Evolutionary conservation across 2,888 invertebrate species (phyloP).

Genomic region (Meloe dianella): DNA sequence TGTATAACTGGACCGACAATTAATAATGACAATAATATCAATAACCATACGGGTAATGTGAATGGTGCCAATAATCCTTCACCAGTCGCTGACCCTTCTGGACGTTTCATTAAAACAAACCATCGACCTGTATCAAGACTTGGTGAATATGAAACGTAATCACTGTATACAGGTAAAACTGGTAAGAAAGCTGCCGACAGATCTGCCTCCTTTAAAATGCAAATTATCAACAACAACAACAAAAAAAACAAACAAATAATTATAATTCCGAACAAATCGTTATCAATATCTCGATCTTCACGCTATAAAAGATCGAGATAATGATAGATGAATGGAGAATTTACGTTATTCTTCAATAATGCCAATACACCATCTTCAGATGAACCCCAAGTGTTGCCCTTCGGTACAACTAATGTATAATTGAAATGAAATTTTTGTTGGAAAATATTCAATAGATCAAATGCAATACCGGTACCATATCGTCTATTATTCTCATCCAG

Average conservation of each 20-base stretch:
- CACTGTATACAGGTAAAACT: conserved; percentile 61
- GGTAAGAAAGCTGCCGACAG: conserved; percentile 81
- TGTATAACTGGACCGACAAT: conserved; percentile 82
- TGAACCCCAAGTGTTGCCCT: conserved; percentile 67
- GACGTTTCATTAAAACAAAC: conserved; percentile 81
- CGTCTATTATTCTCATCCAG: background rate
- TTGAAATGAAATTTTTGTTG: conserved; percentile 75
- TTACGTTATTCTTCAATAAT: conserved; percentile 61
- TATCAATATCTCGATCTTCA: no score
- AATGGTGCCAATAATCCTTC: conserved; percentile 85
- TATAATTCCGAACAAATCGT: no score
- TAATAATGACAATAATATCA: conserved; percentile 74
- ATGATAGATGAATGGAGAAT: no score
- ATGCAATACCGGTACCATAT: conserved; percentile 73
- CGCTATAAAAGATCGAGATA: no score
- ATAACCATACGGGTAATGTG: conserved; percentile 65
- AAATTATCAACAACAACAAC: background rate
- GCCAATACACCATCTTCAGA: conserved; percentile 68
- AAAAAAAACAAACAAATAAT: no score
- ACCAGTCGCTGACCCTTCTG: conserved; percentile 80
- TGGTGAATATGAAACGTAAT: conserved; percentile 66
- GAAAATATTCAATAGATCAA: conserved; percentile 72
- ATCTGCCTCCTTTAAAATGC: conserved; percentile 73
- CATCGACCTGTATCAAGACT: conserved; percentile 77
- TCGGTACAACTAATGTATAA: conserved; percentile 71